Percentiles rank a stretch among this genome's conserved stretches.
Evolutionary conservation across 2,113 vertebrate species (phyloP).

Genomic region (Bucco capensis): DNA sequence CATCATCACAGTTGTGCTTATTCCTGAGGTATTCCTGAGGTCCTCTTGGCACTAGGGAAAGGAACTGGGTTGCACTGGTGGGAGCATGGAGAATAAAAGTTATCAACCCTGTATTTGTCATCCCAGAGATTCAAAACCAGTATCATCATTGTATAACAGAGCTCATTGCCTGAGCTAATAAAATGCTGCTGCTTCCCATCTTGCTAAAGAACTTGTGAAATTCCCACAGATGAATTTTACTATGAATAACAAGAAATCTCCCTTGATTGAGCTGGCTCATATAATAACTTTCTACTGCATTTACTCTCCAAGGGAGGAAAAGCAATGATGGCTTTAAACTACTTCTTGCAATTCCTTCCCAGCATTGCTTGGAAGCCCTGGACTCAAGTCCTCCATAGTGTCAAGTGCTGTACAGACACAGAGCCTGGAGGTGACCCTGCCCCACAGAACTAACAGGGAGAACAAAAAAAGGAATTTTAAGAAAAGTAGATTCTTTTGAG

Average conservation of each 20-base stretch:
- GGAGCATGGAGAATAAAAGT: not conserved
- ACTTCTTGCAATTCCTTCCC: not conserved
- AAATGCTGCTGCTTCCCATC: not conserved
- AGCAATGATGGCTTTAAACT: not conserved
- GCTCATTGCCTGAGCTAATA: not conserved
- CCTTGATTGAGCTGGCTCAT: not conserved
- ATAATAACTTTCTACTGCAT: not conserved
- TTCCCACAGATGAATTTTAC: not conserved
- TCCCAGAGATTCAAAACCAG: not conserved
- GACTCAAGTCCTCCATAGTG: accelerated
- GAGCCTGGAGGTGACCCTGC: not conserved
- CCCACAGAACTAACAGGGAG: not conserved
- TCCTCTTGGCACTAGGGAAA: not conserved
- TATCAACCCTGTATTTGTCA: not conserved
- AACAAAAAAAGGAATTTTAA: not conserved
- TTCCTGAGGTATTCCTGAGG: not conserved
- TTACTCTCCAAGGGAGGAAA: not conserved
- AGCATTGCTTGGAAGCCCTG: not conserved
- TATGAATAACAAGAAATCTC: not conserved
- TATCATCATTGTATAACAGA: not conserved
- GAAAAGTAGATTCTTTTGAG: not conserved
- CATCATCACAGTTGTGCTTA: accelerated
- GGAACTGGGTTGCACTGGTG: accelerated
- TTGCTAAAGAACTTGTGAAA: not conserved
- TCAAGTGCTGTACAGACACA: not conserved